These are phyloP conservation scores for Sebastes cheni DNA, from an alignment of 2,797 vertebrate species.

Conservation along the genomic window DNA sequence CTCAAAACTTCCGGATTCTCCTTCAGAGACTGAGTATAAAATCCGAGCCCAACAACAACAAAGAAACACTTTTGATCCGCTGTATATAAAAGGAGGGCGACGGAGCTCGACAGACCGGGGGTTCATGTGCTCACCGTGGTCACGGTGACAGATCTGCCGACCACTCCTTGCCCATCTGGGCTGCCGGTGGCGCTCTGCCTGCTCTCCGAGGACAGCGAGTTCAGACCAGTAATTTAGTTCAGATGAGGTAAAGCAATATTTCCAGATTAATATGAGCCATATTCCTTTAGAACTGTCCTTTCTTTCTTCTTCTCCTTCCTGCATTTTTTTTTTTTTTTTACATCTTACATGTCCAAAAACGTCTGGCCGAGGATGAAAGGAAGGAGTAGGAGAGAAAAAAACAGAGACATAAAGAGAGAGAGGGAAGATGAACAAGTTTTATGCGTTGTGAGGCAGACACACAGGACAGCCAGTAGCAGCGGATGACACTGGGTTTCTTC, in stretches of 20 bases:
- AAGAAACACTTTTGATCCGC: conserved; percentile 70
- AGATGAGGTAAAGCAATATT: conserved; percentile 87
- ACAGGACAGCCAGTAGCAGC: conserved; percentile 9
- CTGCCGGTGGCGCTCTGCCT: conserved; percentile 76
- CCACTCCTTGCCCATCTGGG: conserved; percentile 80
- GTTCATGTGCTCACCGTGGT: conserved; percentile 69
- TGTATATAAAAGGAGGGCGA: conserved; percentile 63
- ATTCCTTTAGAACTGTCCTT: conserved; percentile 79
- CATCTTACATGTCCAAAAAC: conserved; percentile 80
- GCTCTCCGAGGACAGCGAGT: conserved; percentile 78
- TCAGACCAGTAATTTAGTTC: conserved; percentile 85
- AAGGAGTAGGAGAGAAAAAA: conserved; percentile 47
- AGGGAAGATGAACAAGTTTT: conserved; percentile 62
- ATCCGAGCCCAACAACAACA: conserved; percentile 70
- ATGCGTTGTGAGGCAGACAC: conserved; percentile 43
- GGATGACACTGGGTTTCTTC: conserved; percentile 14
- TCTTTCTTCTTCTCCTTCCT: conserved; percentile 75
- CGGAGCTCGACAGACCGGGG: conserved; percentile 57
- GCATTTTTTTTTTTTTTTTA: conserved; percentile 62
- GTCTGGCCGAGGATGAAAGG: conserved; percentile 82
- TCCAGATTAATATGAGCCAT: conserved; percentile 85
- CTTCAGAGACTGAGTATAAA: conserved; percentile 60
- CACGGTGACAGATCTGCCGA: conserved; percentile 74
- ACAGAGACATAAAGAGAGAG: conserved; percentile 33
- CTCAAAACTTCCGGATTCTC: conserved; percentile 44